Base-by-base conservation (phyloP, 2,113 vertebrate species). In the Isurus oxyrinchus region DNA sequence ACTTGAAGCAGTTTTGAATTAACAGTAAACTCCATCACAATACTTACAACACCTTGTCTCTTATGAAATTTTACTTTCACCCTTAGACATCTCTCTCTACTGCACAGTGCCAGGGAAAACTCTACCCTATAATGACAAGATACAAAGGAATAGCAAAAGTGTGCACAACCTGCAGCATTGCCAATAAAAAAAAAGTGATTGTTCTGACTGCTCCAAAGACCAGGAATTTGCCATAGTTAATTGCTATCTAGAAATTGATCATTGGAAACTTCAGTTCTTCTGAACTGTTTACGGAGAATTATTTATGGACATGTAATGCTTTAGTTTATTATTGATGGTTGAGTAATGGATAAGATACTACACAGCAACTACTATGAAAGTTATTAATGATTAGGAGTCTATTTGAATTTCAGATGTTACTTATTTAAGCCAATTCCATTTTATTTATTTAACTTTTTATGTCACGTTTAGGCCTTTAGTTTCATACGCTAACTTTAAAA, bases 261-360 rank as follows among this genome's bases (percentile, higher is more conserved):
- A n/a, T 40, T 94, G 91, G 40, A 94, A 23, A 94, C n/a, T 94
- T 94, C 59, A 94, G 91, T 44, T 66, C n/a, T 61, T 66, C 16
- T 19, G 61, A n/a, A 40, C 61, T 94, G 40, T 40, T 66, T 94
- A 44, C 25, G 40, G 61, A 66, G 61, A n/a, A 40, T 13, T 94
- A 63, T 40, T 66, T 94, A 44, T 66, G 21, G 61, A 44, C 40
- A 21, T 94, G 13, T 16, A 66, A 16, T 19, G n/a, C 59, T 66
- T 35, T 57, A 31, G 27, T 91, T 91, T 91, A 59, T 61, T 91
- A 59, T 13, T 35, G 55, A 55, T 91, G 55, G 53, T 91, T 94
- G 66, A 94, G 40, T 66, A 66, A 44, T 94, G 40, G 59, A 66
- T 94, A 66, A 35, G 3, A 94, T 66, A 44, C 35, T 94, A 66